phyloP scores from a whole-genome alignment of 2,113 vertebrate genomes.

The Hippocampus abdominalis region DNA sequence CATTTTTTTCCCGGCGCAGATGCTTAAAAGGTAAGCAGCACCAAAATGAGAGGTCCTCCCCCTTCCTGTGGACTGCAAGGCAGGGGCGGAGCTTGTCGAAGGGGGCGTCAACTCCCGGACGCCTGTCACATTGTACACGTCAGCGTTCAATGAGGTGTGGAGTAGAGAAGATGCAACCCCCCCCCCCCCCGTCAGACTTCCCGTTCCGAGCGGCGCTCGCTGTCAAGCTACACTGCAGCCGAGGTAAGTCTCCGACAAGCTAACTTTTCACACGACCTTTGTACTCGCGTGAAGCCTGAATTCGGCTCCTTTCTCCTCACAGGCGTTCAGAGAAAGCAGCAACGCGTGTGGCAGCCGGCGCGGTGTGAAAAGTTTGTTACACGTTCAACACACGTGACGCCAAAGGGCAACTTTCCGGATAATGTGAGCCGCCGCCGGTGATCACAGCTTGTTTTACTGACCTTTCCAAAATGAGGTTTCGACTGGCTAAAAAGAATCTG shows the following conservation, averaged over 20 bases:
- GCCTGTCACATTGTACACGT: conserved; percentile 69
- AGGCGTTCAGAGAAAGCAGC: conserved; percentile 28
- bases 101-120: background rate
- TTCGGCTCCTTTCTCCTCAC: background rate
- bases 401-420: background rate
- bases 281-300: background rate
- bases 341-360: background rate
- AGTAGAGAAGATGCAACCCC: conserved; percentile 16
- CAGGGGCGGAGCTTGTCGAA: no score
- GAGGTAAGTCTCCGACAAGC: conserved; percentile 29
- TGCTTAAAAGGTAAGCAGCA: no score
- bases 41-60: background rate
- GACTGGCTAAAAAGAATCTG: conserved; percentile 60
- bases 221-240: conserved; percentile 10
- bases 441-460: background rate
- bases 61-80: no score
- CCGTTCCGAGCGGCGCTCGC: conserved; percentile 48
- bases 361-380: background rate
- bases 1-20: no score
- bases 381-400: background rate
- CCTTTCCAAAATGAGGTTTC: conserved; percentile 61
- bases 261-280: background rate
- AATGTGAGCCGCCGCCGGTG: background rate
- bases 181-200: conserved; percentile 38
- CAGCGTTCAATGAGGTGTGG: conserved; percentile 60